Base-by-base conservation (phyloP, 2,797 vertebrate species). In the Acipenser ruthenus region DNA sequence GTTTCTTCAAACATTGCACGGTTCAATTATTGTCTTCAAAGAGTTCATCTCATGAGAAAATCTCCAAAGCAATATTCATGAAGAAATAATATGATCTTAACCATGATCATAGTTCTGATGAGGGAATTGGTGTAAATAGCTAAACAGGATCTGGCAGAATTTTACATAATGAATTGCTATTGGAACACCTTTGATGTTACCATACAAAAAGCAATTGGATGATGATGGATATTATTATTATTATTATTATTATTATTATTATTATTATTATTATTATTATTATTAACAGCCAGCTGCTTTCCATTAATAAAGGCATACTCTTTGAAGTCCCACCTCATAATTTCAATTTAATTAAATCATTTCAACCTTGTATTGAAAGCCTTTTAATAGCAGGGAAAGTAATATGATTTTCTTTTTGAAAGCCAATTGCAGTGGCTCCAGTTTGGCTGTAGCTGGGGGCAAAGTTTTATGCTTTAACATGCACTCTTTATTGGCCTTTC, bases 381-480 rank as follows among this genome's bases (percentile, higher is more conserved):
- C 86, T 90, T 90, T 90, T 88, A 91, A 91, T 90, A 87, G 90
- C 86, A 88, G 85, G 88, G 85, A 88, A 89, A 90, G 86, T 87
- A 92, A 92, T 92, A 90, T 88, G 88, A 92, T 92, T 91, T 90
- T 92, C 89, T 92, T 89, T 90, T 91, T 90, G 88, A 90, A 84
- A 87, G 86, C 84, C 88, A 89, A 90, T 91, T 89, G 87, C 84
- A 82, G 86, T 75, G 90, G 90, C 90, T 92, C 90, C 90, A 88
- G 86, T 80, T 79, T 86, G 89, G 86, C 90, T 89, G 86, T 88
- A 85, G 89, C 90, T 91, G 71, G 87, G 90, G 90, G 89, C 90
- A 85, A 90, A 84, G 86, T 80, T 86, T 78, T 82, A 83, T 83
- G 72, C 84, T 82, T 83, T 82, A 88, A 87, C 89, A 90, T 87